Conservation (phyloP, 1,140 invertebrate species). For the Cydia amplana region DNA sequence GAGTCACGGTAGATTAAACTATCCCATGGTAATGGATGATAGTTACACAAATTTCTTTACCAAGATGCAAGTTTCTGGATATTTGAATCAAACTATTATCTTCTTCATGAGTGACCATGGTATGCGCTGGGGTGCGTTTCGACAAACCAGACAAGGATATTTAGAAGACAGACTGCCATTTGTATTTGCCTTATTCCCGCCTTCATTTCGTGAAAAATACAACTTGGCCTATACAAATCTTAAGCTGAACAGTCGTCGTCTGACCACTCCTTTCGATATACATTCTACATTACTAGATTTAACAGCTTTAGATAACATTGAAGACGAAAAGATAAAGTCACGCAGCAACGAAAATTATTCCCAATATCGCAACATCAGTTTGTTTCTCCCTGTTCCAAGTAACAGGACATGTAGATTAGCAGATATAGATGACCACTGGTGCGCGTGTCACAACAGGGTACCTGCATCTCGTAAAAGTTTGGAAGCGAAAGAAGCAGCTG, state of each 20-base stretch:
- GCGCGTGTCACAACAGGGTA: slow-evolving; percentile 84
- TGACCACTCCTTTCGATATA: slow-evolving; percentile 90
- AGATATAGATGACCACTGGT: slow-evolving; percentile 88
- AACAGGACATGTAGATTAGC: slow-evolving; percentile 87
- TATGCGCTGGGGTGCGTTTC: slow-evolving; percentile 87
- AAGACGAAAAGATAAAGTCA: slow-evolving; percentile 48
- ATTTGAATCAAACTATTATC: slow-evolving; percentile 84
- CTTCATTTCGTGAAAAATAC: slow-evolving; percentile 83
- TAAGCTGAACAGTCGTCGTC: slow-evolving; percentile 83
- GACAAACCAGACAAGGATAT: slow-evolving; percentile 87
- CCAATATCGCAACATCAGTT: slow-evolving; percentile 83
- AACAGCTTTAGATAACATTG: slow-evolving; percentile 48
- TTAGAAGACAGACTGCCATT: slow-evolving; percentile 94
- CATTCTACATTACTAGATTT: slow-evolving; percentile 82
- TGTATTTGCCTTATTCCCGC: slow-evolving; percentile 87
- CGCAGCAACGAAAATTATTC: slow-evolving; percentile 44
- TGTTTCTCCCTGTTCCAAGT: slow-evolving; percentile 84
- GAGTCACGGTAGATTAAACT: slow-evolving; percentile 87
- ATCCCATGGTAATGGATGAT: slow-evolving; percentile 83
- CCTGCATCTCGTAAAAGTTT: slow-evolving; percentile 66
- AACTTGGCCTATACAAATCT: slow-evolving; percentile 83
- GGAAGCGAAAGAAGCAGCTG: slow-evolving; percentile 65
- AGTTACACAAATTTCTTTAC: slow-evolving; percentile 80
- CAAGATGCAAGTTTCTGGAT: slow-evolving; percentile 77
- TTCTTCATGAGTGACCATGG: slow-evolving; percentile 96